A percentile compares a stretch with the other conserved stretches of the same genome.
Conservation (phyloP, 2,113 vertebrate genomes). For the Pristiophorus japonicus region DNA sequence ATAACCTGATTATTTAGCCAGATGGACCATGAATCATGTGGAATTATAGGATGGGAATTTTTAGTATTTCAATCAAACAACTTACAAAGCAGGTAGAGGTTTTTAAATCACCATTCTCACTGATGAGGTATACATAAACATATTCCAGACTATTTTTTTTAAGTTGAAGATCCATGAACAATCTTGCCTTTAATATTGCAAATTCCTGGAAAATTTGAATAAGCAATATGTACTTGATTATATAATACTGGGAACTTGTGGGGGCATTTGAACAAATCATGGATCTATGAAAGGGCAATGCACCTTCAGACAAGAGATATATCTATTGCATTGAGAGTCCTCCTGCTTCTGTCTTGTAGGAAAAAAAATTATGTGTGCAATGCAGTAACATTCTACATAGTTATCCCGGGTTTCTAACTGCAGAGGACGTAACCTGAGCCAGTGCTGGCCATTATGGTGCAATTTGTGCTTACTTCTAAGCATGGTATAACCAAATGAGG, state of each 20-base stretch:
- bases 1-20: slow-evolving; percentile 66
- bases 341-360: background rate
- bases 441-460: background rate
- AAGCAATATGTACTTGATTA: background rate
- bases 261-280: slow-evolving; percentile 50
- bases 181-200: background rate
- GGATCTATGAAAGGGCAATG: slow-evolving; percentile 40
- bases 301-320: background rate
- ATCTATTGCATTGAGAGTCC: background rate
- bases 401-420: background rate
- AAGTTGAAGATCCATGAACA: background rate
- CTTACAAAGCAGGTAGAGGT: background rate
- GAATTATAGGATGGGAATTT: slow-evolving; percentile 50
- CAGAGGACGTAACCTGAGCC: background rate
- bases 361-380: background rate
- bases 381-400: background rate
- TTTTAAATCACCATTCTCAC: too few relatives aligned
- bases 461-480: background rate
- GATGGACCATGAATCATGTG: slow-evolving; percentile 52
- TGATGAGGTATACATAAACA: background rate
- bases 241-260: slow-evolving; percentile 45
- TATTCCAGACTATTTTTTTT: background rate
- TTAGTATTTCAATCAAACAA: background rate
- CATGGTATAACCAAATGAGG: background rate
- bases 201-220: background rate